Evolutionary conservation across 2,797 vertebrate genomes (phyloP).

Genomic region (Hippocampus kuda): DNA sequence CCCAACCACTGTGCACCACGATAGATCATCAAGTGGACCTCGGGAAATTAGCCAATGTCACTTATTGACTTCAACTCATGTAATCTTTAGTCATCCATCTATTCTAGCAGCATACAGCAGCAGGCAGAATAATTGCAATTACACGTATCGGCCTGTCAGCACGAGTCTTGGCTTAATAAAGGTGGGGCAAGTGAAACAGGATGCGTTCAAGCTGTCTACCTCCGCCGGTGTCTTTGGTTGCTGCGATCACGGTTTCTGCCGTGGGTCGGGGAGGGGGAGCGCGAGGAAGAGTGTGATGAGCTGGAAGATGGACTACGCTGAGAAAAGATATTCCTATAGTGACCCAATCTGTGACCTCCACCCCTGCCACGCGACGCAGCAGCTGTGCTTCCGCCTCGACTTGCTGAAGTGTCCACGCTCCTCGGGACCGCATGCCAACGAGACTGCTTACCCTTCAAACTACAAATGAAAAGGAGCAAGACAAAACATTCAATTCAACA

Average conservation of each 20-base stretch:
- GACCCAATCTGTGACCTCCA: conserved; percentile 62
- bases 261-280: conserved; percentile 76
- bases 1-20: no score
- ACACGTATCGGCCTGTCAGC: background rate
- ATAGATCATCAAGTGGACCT: no score
- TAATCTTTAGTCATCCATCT: background rate
- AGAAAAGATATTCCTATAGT: conserved; percentile 87
- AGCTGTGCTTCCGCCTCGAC: conserved; percentile 54
- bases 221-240: conserved; percentile 64
- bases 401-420: conserved; percentile 45
- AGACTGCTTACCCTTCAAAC: conserved; percentile 66
- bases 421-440: conserved; percentile 67
- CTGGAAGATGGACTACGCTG: conserved; percentile 83
- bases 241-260: conserved; percentile 62
- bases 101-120: background rate
- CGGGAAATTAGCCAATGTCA: no score
- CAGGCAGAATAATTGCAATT: background rate
- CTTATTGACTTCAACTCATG: background rate
- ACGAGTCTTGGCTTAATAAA: background rate
- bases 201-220: conserved; percentile 34
- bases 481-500: background rate
- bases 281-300: conserved; percentile 77
- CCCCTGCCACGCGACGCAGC: conserved; percentile 54
- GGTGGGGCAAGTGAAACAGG: background rate
- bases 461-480: conserved; percentile 22